Evolutionary conservation across 1,140 invertebrate genomes (phyloP).

Genomic region (Nymphalis io): DNA sequence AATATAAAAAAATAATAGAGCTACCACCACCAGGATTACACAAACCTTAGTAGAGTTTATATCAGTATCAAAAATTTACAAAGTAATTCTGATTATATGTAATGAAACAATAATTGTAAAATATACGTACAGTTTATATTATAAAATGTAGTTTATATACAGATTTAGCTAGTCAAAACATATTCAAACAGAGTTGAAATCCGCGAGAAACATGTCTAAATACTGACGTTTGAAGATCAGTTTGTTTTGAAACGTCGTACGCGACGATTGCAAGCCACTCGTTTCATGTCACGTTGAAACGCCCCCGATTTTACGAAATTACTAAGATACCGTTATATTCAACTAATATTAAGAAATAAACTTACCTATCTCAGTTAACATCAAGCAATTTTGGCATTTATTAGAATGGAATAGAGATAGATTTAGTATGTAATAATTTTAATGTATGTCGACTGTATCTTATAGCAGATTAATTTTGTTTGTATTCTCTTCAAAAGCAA

Average conservation of each 20-base stretch:
- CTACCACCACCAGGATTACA: no score
- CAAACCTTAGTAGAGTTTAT: no score
- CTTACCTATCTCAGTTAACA: not conserved
- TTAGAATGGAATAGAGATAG: not conserved
- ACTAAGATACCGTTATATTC: constrained; percentile 23
- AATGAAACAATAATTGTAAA: no score
- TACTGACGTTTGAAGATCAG: constrained; percentile 59
- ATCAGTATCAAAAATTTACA: no score
- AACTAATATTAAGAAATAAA: constrained; percentile 26
- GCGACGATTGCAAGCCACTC: constrained; percentile 57
- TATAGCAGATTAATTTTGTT: constrained; percentile 9
- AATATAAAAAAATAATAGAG: no score
- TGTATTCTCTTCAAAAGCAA: constrained; percentile 1
- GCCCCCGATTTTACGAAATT: constrained; percentile 36
- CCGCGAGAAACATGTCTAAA: constrained; percentile 61
- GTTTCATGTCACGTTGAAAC: constrained; percentile 54
- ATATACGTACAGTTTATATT: not conserved
- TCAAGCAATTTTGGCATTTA: constrained; percentile 14
- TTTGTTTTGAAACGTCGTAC: constrained; percentile 77
- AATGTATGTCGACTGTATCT: constrained; percentile 1
- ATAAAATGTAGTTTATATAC: constrained; percentile 50
- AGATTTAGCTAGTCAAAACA: constrained; percentile 71
- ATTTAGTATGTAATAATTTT: not conserved
- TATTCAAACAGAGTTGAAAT: constrained; percentile 63
- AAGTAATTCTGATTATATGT: no score